Evolutionary conservation across 1,140 invertebrate species (phyloP).

Genomic region (Drosophila nasuta): DNA sequence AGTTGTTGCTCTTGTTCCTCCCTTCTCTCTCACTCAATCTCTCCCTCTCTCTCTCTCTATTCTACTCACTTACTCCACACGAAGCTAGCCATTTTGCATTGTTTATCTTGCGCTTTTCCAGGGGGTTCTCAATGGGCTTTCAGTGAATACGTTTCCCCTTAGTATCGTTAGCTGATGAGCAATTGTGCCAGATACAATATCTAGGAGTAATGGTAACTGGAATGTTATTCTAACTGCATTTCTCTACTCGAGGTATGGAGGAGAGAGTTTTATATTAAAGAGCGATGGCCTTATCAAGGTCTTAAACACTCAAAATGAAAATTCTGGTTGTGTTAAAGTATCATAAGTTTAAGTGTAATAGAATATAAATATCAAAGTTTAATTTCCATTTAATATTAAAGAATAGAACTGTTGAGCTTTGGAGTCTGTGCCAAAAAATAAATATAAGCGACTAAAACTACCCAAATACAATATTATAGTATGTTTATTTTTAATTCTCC

Average conservation of each 20-base stretch:
- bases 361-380: too few species aligned
- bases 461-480: conserved; percentile 23
- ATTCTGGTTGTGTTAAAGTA: too few species aligned
- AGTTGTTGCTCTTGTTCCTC: conserved; percentile 5
- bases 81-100: conserved; percentile 33
- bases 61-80: not conserved
- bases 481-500: conserved; percentile 68
- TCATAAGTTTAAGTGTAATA: too few species aligned
- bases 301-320: too few species aligned
- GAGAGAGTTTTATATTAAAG: not conserved
- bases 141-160: conserved; percentile 23
- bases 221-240: not conserved
- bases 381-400: not conserved
- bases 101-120: conserved; percentile 42
- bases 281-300: too few species aligned
- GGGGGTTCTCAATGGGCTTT: conserved; percentile 24
- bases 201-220: not conserved
- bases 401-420: not conserved
- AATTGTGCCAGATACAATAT: conserved; percentile 48
- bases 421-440: not conserved
- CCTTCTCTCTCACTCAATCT: not conserved
- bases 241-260: not conserved
- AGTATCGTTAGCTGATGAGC: conserved; percentile 33
- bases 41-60: not conserved
- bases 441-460: not conserved